Conservation (phyloP, 2,797 vertebrate genomes). For the Tadarida brasiliensis region DNA sequence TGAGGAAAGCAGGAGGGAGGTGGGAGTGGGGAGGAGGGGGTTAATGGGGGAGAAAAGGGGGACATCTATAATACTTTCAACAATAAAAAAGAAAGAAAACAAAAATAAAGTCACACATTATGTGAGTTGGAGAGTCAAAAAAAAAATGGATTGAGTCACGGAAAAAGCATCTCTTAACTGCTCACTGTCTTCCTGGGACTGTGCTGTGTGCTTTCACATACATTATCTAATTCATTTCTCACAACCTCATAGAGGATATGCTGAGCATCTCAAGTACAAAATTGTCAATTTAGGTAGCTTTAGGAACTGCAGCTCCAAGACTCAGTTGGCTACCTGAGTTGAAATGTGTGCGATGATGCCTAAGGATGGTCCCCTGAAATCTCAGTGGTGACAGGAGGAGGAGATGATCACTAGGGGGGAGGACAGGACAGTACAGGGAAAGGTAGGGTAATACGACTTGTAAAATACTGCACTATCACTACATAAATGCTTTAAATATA, state of each 20-base stretch:
- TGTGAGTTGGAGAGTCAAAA: no score
- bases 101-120: no score
- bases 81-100: no score
- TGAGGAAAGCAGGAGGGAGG: no score
- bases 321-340: neutral
- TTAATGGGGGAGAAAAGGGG: no score
- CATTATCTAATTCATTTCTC: slow-evolving; percentile 36
- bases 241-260: neutral
- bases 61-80: no score
- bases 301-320: slow-evolving; percentile 3
- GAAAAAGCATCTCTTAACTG: neutral
- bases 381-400: neutral
- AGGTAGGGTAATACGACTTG: neutral
- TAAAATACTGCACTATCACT: neutral
- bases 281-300: slow-evolving; percentile 42
- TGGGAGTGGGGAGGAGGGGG: no score
- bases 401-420: neutral
- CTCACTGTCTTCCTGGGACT: neutral
- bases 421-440: neutral
- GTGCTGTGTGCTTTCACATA: neutral
- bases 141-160: neutral
- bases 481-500: neutral
- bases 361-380: neutral
- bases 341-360: slow-evolving; percentile 7
- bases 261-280: slow-evolving; percentile 43